Evolutionary conservation across 2,113 vertebrate genomes (phyloP).

Genomic region (Illadopsis cleaveri): DNA sequence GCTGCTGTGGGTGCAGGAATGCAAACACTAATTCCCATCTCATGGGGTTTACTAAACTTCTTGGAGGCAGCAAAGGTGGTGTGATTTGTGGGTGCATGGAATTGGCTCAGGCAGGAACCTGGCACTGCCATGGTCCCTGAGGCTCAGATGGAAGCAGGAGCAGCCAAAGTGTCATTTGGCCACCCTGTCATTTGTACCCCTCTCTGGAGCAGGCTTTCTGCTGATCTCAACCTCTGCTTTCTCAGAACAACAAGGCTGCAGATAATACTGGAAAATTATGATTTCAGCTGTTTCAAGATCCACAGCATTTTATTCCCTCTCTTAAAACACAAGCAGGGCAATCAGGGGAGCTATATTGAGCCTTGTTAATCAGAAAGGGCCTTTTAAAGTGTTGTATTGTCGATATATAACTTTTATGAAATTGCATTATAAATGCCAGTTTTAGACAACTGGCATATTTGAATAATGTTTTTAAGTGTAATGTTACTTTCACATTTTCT

Average conservation of each 20-base stretch:
- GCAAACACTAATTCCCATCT: not conserved
- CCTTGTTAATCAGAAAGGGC: conserved; percentile 74
- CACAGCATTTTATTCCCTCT: conserved; percentile 62
- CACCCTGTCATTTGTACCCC: accelerated
- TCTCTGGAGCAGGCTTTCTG: not conserved
- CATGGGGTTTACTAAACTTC: not conserved
- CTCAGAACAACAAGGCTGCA: not conserved
- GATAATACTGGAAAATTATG: conserved; percentile 30
- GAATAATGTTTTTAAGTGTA: conserved; percentile 61
- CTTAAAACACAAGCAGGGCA: conserved; percentile 64
- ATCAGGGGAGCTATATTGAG: conserved; percentile 70
- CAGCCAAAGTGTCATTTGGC: not conserved
- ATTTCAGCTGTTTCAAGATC: conserved; percentile 49
- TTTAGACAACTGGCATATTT: conserved; percentile 69
- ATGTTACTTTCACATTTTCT: conserved; percentile 47
- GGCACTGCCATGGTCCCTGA: not conserved
- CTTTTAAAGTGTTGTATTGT: conserved; percentile 67
- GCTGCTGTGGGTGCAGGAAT: not conserved
- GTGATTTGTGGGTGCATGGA: accelerated
- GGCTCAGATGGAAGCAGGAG: not conserved
- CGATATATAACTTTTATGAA: conserved; percentile 70
- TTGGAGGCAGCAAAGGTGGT: not conserved
- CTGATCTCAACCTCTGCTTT: not conserved
- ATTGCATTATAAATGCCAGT: conserved; percentile 70
- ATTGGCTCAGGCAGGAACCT: not conserved